A percentile compares a stretch with the other conserved stretches of the same genome.
Evolutionary conservation across 2,797 vertebrate genomes (phyloP).

Genomic region (Carcharodon carcharias): DNA sequence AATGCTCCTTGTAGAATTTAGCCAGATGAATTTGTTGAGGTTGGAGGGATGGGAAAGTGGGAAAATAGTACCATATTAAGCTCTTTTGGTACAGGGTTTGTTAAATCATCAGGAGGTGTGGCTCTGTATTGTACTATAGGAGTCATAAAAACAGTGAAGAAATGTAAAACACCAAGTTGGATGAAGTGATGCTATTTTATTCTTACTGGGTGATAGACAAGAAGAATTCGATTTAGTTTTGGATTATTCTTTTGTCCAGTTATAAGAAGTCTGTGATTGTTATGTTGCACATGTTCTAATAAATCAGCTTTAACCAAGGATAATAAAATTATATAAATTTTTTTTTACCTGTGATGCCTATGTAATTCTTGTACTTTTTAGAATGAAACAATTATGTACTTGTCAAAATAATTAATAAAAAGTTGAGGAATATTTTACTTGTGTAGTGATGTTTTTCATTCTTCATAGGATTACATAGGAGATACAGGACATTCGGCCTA

Average conservation of each 20-base stretch:
- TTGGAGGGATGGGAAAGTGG: not conserved
- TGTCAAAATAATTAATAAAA: conserved; percentile 24
- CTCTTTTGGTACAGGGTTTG: not conserved
- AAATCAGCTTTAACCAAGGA: not conserved
- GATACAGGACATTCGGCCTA: not conserved
- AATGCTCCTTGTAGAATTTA: not conserved
- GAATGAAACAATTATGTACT: not conserved
- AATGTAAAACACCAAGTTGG: not conserved
- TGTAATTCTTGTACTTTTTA: conserved; percentile 20
- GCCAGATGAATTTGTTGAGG: not conserved
- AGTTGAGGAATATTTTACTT: conserved; percentile 27
- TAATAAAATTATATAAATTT: not conserved
- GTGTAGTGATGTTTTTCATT: not conserved
- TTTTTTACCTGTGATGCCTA: not conserved
- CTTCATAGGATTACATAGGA: not conserved
- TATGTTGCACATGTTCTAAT: not conserved
- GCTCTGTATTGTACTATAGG: not conserved
- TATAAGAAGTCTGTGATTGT: not conserved
- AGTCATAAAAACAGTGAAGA: not conserved
- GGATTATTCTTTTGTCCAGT: not conserved
- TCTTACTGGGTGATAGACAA: not conserved
- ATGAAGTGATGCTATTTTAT: not conserved
- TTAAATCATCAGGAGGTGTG: not conserved
- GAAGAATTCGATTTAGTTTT: not conserved
- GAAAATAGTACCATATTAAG: not conserved